A percentile compares a stretch with the other conserved stretches of the same genome.
phyloP scores from a whole-genome alignment of 1,140 invertebrate species.

The Drosophila aff. region DNA sequence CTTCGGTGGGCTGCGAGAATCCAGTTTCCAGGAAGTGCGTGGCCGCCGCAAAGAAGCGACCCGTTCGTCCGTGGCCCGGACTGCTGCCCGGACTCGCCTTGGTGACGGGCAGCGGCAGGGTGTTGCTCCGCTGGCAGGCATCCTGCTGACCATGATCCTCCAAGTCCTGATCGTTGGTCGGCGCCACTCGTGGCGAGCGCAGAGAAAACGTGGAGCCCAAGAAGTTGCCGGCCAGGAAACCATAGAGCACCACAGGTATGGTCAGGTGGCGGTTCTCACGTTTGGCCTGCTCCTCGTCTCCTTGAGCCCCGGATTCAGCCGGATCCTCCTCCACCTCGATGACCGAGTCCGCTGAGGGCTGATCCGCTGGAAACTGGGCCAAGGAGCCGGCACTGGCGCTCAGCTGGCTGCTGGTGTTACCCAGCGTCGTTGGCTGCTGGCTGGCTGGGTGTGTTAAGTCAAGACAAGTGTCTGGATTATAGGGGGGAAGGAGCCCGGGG shows the following conservation, averaged over 20 bases:
- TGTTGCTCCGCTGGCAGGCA: constrained; percentile 22
- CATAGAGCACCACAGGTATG: constrained; percentile 80
- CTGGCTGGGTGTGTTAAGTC: constrained; percentile 45
- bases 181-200: constrained; percentile 55
- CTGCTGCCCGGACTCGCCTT: constrained; percentile 2
- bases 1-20: constrained; percentile 41
- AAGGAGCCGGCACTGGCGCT: constrained; percentile 60
- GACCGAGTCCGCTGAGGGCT: neutral
- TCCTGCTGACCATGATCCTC: constrained; percentile 44
- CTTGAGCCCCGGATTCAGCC: neutral
- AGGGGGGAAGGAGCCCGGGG: constrained; percentile 1
- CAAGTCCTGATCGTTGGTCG: constrained; percentile 47
- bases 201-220: constrained; percentile 74
- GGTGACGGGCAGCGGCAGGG: constrained; percentile 15
- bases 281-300: constrained; percentile 22
- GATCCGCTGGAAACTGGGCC: constrained; percentile 34
- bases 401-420: constrained; percentile 35
- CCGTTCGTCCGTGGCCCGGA: constrained; percentile 57
- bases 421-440: constrained; percentile 38
- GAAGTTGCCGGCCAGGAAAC: constrained; percentile 79
- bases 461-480: constrained; percentile 39
- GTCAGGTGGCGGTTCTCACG: constrained; percentile 52
- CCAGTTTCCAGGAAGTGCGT: constrained; percentile 73
- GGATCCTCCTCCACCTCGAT: constrained; percentile 21
- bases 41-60: constrained; percentile 71